Percentiles rank a stretch among this genome's conserved stretches.
Evolutionary conservation across 1,140 invertebrate species (phyloP).

Genomic region (Plodia interpunctella): DNA sequence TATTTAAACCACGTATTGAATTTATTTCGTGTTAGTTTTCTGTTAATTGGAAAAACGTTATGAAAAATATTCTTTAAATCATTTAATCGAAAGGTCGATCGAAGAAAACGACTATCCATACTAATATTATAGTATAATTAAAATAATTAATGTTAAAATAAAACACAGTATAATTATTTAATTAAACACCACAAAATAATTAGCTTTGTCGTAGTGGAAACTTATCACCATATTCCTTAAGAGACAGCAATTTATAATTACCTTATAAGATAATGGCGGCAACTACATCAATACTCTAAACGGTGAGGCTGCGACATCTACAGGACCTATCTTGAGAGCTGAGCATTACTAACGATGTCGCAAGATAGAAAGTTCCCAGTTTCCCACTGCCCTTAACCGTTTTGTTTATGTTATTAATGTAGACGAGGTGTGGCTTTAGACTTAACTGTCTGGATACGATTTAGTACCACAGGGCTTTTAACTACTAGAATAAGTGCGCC

Average conservation of each 20-base stretch:
- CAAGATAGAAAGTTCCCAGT: slow-evolving; percentile 3
- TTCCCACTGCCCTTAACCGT: slow-evolving; percentile 4
- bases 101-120: too few relatives aligned
- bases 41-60: too few relatives aligned
- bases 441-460: slow-evolving; percentile 5
- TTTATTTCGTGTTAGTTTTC: too few relatives aligned
- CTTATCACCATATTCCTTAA: background rate
- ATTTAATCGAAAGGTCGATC: too few relatives aligned
- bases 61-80: too few relatives aligned
- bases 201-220: background rate
- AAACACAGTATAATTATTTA: too few relatives aligned
- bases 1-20: too few relatives aligned
- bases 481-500: background rate
- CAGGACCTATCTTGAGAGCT: background rate
- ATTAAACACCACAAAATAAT: too few relatives aligned
- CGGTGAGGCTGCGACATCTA: background rate
- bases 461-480: slow-evolving; percentile 9
- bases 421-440: slow-evolving; percentile 6
- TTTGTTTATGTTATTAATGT: slow-evolving; percentile 12
- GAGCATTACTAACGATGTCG: slow-evolving; percentile 2
- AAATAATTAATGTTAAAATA: too few relatives aligned
- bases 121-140: too few relatives aligned
- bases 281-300: slow-evolving; percentile 4
- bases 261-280: slow-evolving; percentile 1
- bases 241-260: background rate